Base-by-base conservation (phyloP, 2,888 invertebrate species). In the Stenoptilia bipunctidactyla region DNA sequence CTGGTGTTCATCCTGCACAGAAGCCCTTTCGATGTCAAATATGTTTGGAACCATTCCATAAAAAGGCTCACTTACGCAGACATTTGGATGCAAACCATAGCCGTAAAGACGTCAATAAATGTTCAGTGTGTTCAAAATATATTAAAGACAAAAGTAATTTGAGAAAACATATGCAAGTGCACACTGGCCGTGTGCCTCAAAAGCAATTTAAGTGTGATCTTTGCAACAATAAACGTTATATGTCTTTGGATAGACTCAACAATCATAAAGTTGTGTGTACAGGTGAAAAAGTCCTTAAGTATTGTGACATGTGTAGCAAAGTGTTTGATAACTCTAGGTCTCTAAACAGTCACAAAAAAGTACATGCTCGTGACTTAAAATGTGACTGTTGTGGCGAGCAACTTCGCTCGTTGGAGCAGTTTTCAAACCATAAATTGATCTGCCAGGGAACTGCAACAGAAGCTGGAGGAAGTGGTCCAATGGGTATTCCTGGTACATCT, bases 131-230 rank as follows among this genome's bases (percentile, higher is more conserved):
- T 63, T 84, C 85, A 43, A 85, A 85, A 58, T 85, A 85, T 55
- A 85, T 85, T 42, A 85, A 85, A 59, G 85, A 85, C 60, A 85
- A 85, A 49, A 85, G 84, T 56, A 85, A 85, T 54, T 59, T 85
- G 48, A 80, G 85, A 45, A 85, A 85, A 53, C 85, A 85, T 51
- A 85, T 85, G 85, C 85, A 85, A 59, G 85, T 85, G n/a, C 85
- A 85, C 49, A 85, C 85, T 27, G 85, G 85, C 1, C 61, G 84
- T 30, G 80, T 85, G 38, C 85, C 85, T 39, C 85, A 85, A 51
- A 85, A 84, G 56, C 85, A 85, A 55, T 85, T 85, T 50, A 85
- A 85, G 55, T 85, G 85, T 70, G 85, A 85, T 53, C 56, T 85
- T 39, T 85, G 85, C 52, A 85, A 85, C 53, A 85, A 85, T 46